Percentiles rank a stretch among this genome's conserved stretches.
Conservation (phyloP, 1,140 invertebrate species). For the silkworm (Bombyx mori) region ASM3026992v2 NC_085125.1:5508001-5508500, state of each 20-base stretch:
- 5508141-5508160: conserved; percentile 48
- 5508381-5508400: too few relatives aligned
- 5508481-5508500: too few relatives aligned
- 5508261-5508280: conserved; percentile 10
- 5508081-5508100: conserved; percentile 3
- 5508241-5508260: conserved; percentile 7
- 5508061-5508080: background rate
- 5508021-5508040: too few relatives aligned
- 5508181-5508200: conserved; percentile 20
- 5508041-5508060: too few relatives aligned
- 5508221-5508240: conserved; percentile 8
- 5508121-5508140: conserved; percentile 53
- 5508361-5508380: too few relatives aligned
- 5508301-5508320: conserved; percentile 8
- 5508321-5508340: background rate
- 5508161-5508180: conserved; percentile 47
- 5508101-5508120: conserved; percentile 35
- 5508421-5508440: too few relatives aligned
- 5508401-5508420: too few relatives aligned
- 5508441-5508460: too few relatives aligned
- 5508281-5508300: conserved; percentile 8
- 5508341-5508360: too few relatives aligned
- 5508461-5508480: too few relatives aligned
- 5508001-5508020: too few relatives aligned
- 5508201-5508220: conserved; percentile 20